phyloP scores from a whole-genome alignment of 2,113 vertebrate species.

The Nyctereutes procyonoides region DNA sequence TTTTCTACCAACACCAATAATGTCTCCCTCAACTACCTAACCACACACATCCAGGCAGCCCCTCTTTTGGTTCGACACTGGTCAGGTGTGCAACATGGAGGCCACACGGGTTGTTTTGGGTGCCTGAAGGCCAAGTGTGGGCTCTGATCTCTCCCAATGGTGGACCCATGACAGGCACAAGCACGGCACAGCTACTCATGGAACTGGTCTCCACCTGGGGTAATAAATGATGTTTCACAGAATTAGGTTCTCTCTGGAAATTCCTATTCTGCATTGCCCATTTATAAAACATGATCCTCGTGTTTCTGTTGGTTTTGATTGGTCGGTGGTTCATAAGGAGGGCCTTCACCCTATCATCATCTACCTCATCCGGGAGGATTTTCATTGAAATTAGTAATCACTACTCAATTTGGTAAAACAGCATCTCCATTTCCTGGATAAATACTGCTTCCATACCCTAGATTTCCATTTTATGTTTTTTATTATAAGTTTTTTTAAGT shows the following conservation, averaged over 20 bases:
- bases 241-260: background rate
- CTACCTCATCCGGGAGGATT: background rate
- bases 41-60: accelerated
- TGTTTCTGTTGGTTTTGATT: background rate
- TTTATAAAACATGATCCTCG: background rate
- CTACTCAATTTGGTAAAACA: background rate
- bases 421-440: background rate
- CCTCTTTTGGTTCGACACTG: background rate
- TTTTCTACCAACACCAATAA: background rate
- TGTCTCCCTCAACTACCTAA: background rate
- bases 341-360: background rate
- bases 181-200: no score
- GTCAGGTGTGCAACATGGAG: background rate
- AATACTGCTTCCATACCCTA: background rate
- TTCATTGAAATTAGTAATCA: background rate
- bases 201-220: background rate
- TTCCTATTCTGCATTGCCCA: background rate
- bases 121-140: background rate
- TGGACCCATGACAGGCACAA: background rate
- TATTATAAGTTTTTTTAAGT: background rate
- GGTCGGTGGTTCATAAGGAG: background rate
- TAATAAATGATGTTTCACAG: background rate
- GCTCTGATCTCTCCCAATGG: background rate
- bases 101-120: background rate
- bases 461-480: conserved; percentile 18